These are phyloP conservation scores for Lethenteron reissneri DNA, from an alignment of 2,113 vertebrate genomes.

Conservation along the genomic window DNA sequence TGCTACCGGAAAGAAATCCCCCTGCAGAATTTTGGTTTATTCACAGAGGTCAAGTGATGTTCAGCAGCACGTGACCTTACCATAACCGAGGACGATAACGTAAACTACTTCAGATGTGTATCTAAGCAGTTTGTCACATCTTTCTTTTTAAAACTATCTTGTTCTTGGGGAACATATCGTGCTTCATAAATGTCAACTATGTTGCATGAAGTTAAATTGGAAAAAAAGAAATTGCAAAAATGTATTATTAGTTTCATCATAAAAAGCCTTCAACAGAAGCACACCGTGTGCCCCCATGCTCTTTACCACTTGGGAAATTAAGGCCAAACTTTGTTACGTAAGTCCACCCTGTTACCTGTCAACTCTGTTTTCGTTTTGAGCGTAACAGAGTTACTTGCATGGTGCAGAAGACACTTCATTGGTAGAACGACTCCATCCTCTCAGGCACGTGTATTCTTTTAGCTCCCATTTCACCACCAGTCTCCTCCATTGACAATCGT, in stretches of 20 bases:
- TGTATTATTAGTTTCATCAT: background rate
- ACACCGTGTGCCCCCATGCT: constrained; percentile 1
- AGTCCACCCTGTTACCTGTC: constrained; percentile 4
- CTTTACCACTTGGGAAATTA: constrained; percentile 7
- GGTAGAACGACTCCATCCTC: too few relatives aligned
- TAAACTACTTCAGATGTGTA: constrained; percentile 1
- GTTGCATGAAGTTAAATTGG: constrained; percentile 1
- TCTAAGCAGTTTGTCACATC: constrained; percentile 7
- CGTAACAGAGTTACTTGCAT: too few relatives aligned
- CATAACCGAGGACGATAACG: background rate
- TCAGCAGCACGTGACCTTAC: background rate
- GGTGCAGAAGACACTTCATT: too few relatives aligned
- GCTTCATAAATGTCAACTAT: constrained; percentile 7
- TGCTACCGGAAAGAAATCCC: constrained; percentile 5
- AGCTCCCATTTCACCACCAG: too few relatives aligned
- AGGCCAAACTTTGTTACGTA: constrained; percentile 7
- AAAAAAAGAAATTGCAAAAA: background rate
- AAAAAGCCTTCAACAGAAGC: constrained; percentile 3
- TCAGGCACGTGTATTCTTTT: too few relatives aligned
- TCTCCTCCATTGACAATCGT: too few relatives aligned
- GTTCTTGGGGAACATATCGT: background rate
- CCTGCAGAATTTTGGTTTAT: constrained; percentile 4
- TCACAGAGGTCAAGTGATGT: constrained; percentile 2
- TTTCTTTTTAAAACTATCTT: constrained; percentile 4
- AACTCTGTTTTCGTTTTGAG: background rate